Evolutionary conservation across 2,113 vertebrate genomes (phyloP), one percentile per base, ranked within the genome.

Genomic region (Chamaetylas fuelleborni): DNA sequence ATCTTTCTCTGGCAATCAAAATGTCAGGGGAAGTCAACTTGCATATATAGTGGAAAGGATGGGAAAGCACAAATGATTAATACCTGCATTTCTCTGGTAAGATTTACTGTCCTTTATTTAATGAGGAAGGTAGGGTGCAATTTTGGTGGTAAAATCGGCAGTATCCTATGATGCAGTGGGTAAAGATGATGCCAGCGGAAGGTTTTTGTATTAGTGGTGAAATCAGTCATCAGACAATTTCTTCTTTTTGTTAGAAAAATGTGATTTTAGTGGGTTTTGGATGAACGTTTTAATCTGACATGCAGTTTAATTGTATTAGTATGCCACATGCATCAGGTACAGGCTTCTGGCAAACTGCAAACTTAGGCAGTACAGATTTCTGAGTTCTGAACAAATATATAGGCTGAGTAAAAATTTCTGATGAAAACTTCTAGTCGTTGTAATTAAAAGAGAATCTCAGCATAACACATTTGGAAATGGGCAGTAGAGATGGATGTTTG

Each of bases 211-310:
- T 82, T 77, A 47, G 29, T 64, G 28, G 14, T 78, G 54, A 87
- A 80, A 90, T 92, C 72, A 88, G 24, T n/a, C 19, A 90, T 91
- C 86, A 76, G 57, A 56, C 28, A 86, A 51, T 94, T 83, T 84
- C 47, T 91, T 87, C 11, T 81, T 89, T 95, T 94, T 92, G 40
- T 93, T 88, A 89, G 58, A 81, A 88, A 76, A 90, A 70, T 11
- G 19, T 86, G 89, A 78, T 66, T 94, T 43, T 82, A 26, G 36
- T 54, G 42, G 25, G 3, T 67, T 93, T 93, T 78, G 48, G 73
- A 56, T 78, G 40, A 65, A 71, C 45, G 16, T 84, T 95, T 76
- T 73, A 66, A 53, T 92, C 48, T 82, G 65, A 87, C 54, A 26
- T 58, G 71, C 36, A 71, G 64, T 57, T 58, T 77, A 92, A 88